Evolutionary conservation across 2,888 invertebrate genomes (phyloP), one percentile per base, ranked within the genome.

Genomic region (Sarcophaga rosellei): DNA sequence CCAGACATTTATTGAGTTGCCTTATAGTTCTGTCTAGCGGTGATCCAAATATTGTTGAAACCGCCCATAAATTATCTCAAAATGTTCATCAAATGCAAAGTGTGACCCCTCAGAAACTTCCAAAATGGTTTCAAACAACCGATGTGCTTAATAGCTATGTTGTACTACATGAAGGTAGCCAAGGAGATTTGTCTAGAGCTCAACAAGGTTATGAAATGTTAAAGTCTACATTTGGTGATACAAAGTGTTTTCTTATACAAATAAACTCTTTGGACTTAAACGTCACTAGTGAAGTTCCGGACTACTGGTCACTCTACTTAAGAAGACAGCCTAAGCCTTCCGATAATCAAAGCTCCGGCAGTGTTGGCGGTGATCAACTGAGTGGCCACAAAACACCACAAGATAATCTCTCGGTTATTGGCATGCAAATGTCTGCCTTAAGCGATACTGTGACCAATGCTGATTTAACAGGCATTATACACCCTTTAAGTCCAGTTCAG

Each of bases 91-190:
- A 97, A 91, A 95, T 97, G 92, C 96, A 96, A 91, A 96, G 95
- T 93, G 95, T 96, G 62, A 94, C 95, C 17, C 96, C 96, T 68
- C 96, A 96, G 87, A 97, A 97, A 93, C 93, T 97, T 88, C 97
- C 97, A 11, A 97, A 97, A 91, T 97, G 97, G 97, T 96, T 97
- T 95, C 95, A 92, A 92, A 92, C 95, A 87, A 95, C 95, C 47
- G 96, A 97, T 91, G 96, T 97, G 44, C 94, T 98, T 62, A 96
- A 97, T 91, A 97, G 97, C 92, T 98, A 98, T 93, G 96, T 99
- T 74, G 94, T 99, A 72, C 91, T 99, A 77, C 98, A 99, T 94
- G 99, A 98, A 94, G 95, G 95, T 70, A 94, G 95, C 85, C 94
- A 95, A 87, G 92, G 92, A 66, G 95, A 97, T 90, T 95, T 95